These are phyloP conservation scores for Elachura formosa DNA, from an alignment of 2,113 vertebrate genomes.

Conservation along the genomic window DNA sequence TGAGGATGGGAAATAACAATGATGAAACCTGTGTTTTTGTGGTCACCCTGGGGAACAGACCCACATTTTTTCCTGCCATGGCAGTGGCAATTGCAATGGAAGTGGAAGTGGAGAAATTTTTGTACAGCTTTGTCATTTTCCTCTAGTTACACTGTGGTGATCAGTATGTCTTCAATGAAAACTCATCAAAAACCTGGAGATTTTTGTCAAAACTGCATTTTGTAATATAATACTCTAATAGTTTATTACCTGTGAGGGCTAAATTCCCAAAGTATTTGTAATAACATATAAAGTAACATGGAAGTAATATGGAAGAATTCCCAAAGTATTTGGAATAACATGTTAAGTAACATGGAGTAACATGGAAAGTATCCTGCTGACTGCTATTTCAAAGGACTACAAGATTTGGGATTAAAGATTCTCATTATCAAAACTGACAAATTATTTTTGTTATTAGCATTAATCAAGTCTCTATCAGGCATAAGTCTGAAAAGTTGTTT, in stretches of 20 bases:
- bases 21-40: fast-evolving
- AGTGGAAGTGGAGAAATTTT: not conserved
- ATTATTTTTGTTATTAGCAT: slow-evolving; percentile 43
- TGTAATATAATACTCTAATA: not conserved
- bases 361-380: not conserved
- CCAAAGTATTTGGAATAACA: too few relatives aligned
- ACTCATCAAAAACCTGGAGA: not conserved
- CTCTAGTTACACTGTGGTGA: not conserved
- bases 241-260: not conserved
- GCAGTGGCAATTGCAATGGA: not conserved
- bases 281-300: too few relatives aligned
- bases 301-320: too few relatives aligned
- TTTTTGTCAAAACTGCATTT: not conserved
- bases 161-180: not conserved
- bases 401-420: not conserved
- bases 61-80: not conserved
- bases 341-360: too few relatives aligned
- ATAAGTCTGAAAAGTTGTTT: not conserved
- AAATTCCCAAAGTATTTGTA: not conserved
- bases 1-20: not conserved
- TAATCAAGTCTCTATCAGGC: slow-evolving; percentile 20
- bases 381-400: not conserved
- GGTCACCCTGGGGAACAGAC: not conserved
- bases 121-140: not conserved
- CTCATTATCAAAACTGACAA: slow-evolving; percentile 41